Conservation (phyloP, 2,113 vertebrate species). For the Caranx melampygus region DNA sequence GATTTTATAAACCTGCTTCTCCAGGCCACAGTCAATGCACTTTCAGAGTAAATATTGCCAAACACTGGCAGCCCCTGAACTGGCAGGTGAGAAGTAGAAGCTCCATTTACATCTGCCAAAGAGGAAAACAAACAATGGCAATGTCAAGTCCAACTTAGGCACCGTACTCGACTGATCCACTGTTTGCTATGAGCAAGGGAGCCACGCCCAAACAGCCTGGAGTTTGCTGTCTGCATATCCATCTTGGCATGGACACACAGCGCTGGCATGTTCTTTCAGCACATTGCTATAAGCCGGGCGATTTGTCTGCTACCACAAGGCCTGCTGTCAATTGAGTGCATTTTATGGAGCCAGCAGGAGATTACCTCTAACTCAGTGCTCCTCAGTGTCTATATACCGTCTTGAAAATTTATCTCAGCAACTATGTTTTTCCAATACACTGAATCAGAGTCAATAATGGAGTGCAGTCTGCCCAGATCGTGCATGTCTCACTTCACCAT, state of each 20-base stretch:
- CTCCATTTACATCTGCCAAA: slow-evolving; percentile 52
- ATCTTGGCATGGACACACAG: slow-evolving; percentile 78
- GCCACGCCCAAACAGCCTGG: slow-evolving; percentile 67
- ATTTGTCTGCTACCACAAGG: slow-evolving; percentile 83
- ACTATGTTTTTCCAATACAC: slow-evolving; percentile 68
- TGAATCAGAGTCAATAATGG: slow-evolving; percentile 73
- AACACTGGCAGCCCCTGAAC: slow-evolving; percentile 6
- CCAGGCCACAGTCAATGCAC: not conserved
- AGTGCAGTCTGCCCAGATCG: slow-evolving; percentile 47
- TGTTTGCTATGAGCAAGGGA: slow-evolving; percentile 65
- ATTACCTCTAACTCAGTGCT: slow-evolving; percentile 74
- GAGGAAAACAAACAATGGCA: slow-evolving; percentile 52
- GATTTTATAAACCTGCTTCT: slow-evolving; percentile 14
- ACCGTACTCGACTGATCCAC: slow-evolving; percentile 41
- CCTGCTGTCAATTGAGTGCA: slow-evolving; percentile 75
- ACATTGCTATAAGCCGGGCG: slow-evolving; percentile 71
- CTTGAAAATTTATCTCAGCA: slow-evolving; percentile 75
- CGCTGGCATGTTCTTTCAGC: slow-evolving; percentile 78
- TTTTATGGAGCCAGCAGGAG: slow-evolving; percentile 79
- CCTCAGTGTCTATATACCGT: slow-evolving; percentile 50
- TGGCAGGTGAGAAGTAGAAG: slow-evolving; percentile 40
- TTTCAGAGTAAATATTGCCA: slow-evolving; percentile 32
- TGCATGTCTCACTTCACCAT: slow-evolving; percentile 67
- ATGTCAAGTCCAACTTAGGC: slow-evolving; percentile 53
- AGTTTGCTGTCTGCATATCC: slow-evolving; percentile 76